Conservation (phyloP, 2,797 vertebrate species). For the Rhinophrynus dorsalis region DNA sequence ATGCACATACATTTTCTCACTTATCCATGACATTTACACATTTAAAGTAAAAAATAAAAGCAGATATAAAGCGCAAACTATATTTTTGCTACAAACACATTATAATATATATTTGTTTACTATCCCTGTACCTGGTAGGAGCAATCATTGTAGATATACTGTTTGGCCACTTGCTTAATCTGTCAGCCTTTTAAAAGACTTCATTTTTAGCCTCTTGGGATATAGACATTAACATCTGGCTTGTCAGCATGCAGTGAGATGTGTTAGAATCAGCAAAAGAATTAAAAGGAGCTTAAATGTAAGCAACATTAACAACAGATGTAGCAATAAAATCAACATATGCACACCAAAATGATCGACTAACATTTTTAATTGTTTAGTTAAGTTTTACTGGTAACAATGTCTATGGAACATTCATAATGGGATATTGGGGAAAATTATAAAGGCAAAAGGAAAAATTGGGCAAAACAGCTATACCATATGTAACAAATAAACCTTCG, state of each 20-base stretch:
- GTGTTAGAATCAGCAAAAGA: slow-evolving; percentile 4
- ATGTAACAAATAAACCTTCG: too few relatives aligned
- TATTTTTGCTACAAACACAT: neutral
- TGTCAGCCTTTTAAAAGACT: neutral
- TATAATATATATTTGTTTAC: neutral
- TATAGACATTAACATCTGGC: slow-evolving; percentile 26
- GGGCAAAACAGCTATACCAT: too few relatives aligned
- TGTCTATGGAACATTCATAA: neutral
- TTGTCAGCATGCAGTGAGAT: slow-evolving; percentile 21
- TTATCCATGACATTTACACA: too few relatives aligned
- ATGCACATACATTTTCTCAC: too few relatives aligned
- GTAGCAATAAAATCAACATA: slow-evolving; percentile 18
- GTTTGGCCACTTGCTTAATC: slow-evolving; percentile 13
- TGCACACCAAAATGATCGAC: neutral
- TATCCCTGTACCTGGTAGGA: neutral
- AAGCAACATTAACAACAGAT: slow-evolving; percentile 14
- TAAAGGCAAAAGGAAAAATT: too few relatives aligned
- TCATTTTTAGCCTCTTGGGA: slow-evolving; percentile 17
- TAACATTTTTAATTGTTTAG: neutral
- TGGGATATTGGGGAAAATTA: too few relatives aligned
- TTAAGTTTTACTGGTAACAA: neutral
- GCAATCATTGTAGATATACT: slow-evolving; percentile 17
- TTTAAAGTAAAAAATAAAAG: too few relatives aligned
- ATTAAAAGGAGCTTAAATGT: slow-evolving; percentile 27
- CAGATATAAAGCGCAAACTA: too few relatives aligned